These are phyloP conservation scores for Rhorus exstirpatorius DNA, from an alignment of 2,888 invertebrate genomes.

Conservation along the genomic window DNA sequence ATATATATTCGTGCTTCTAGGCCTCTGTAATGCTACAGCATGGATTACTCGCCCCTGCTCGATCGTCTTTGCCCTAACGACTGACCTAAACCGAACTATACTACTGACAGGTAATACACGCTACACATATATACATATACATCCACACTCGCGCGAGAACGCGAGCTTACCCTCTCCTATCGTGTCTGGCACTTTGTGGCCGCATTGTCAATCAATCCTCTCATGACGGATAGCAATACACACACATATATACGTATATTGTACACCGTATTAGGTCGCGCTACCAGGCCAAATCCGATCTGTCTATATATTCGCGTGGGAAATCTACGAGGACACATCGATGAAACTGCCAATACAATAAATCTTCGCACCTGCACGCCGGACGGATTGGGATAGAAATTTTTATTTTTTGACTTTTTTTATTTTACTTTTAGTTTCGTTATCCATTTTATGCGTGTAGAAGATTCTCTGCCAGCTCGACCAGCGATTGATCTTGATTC, in stretches of 20 bases:
- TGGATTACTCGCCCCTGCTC: conserved; percentile 53
- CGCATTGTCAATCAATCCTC: conserved; percentile 58
- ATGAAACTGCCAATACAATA: conserved; percentile 47
- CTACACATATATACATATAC: conserved; percentile 29
- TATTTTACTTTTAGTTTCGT: not conserved
- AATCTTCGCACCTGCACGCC: conserved; percentile 27
- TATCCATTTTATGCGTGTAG: conserved; percentile 15
- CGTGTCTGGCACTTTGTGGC: conserved; percentile 15
- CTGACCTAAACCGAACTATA: conserved; percentile 57
- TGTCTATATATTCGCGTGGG: conserved; percentile 24
- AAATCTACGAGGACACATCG: conserved; percentile 34
- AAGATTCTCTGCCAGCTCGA: not conserved
- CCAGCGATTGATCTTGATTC: not conserved
- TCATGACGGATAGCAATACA: not conserved
- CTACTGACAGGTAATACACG: conserved; percentile 53
- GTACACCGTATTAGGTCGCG: conserved; percentile 13
- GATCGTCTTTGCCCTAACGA: conserved; percentile 53
- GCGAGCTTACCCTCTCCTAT: conserved; percentile 12
- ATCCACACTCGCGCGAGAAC: not conserved
- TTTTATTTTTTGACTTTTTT: conserved; percentile 25
- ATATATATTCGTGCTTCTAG: not conserved
- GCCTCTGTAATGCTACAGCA: conserved; percentile 56
- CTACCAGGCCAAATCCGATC: conserved; percentile 21
- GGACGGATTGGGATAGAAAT: conserved; percentile 15
- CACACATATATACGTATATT: not conserved